A percentile compares a stretch with the other conserved stretches of the same genome.
Conservation (phyloP, 2,797 vertebrate species). For the Taenioides sp. region DNA sequence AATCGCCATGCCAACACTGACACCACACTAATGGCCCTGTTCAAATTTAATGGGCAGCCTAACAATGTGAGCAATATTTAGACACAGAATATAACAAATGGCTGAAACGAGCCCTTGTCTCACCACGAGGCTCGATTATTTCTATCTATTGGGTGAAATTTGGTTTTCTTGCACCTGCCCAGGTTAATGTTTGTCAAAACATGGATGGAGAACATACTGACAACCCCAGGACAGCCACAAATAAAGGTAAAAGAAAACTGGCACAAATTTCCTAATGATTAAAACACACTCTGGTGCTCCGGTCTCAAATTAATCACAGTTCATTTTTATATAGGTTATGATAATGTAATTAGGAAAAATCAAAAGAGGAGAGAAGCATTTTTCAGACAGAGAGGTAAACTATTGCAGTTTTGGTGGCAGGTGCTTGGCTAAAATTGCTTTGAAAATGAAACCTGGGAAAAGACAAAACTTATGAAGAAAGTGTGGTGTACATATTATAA, state of each 20-base stretch:
- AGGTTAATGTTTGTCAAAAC: conserved; percentile 77
- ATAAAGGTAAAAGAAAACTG: conserved; percentile 68
- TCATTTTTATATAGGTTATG: conserved; percentile 84
- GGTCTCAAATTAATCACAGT: conserved; percentile 46
- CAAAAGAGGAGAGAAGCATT: conserved; percentile 90
- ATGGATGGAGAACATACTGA: conserved; percentile 68
- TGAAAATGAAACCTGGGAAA: not conserved
- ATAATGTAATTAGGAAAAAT: conserved; percentile 87
- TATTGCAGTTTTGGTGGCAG: conserved; percentile 39
- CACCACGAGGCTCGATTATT: conserved; percentile 5
- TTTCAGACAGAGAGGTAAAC: conserved; percentile 91
- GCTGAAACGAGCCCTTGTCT: conserved; percentile 2
- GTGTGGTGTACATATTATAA: too few species aligned
- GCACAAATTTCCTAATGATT: not conserved
- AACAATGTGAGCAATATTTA: conserved; percentile 74
- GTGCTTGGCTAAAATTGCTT: conserved; percentile 34
- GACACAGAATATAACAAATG: not conserved
- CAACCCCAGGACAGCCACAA: conserved; percentile 30
- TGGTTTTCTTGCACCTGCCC: conserved; percentile 26
- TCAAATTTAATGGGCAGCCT: conserved; percentile 62
- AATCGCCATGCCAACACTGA: conserved; percentile 80
- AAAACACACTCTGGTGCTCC: not conserved
- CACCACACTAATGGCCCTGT: conserved; percentile 57
- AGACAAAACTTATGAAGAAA: too few species aligned
- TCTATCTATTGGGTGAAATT: conserved; percentile 13